Evolutionary conservation across 2,113 vertebrate genomes (phyloP).

Genomic region (Tyto alba): DNA sequence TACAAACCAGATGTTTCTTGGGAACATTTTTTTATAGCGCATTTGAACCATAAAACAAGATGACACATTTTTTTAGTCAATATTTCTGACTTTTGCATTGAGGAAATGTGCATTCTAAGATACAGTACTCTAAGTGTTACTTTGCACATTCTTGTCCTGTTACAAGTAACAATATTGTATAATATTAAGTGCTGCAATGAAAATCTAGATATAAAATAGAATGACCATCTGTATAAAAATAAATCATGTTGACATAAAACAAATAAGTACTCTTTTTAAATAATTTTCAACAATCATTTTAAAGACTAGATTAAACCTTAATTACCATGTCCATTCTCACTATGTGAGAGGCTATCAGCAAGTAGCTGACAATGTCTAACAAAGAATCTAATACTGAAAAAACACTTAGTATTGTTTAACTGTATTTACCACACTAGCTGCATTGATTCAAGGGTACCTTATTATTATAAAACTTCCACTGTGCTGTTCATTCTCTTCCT

Average conservation of each 20-base stretch:
- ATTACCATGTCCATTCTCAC: background rate
- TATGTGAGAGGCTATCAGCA: background rate
- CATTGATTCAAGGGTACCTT: background rate
- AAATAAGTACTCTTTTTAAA: background rate
- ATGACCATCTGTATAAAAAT: background rate
- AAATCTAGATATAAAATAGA: background rate
- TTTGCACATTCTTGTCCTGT: background rate
- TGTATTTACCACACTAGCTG: background rate
- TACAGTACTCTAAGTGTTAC: background rate
- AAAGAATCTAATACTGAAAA: background rate
- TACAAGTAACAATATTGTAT: background rate
- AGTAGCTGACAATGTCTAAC: background rate
- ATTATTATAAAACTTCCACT: background rate
- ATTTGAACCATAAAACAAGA: background rate
- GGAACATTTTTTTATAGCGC: background rate
- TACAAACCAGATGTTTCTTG: constrained; percentile 12
- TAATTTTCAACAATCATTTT: background rate
- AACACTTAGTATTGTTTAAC: background rate
- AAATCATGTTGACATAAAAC: background rate
- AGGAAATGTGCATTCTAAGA: background rate
- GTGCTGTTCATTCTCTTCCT: background rate
- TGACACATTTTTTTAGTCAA: background rate
- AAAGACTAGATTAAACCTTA: background rate
- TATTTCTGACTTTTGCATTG: background rate
- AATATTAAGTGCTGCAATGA: background rate